Percentiles rank a stretch among this genome's conserved stretches.
Conservation (phyloP, 2,113 vertebrate genomes). For the Theristicus caerulescens region DNA sequence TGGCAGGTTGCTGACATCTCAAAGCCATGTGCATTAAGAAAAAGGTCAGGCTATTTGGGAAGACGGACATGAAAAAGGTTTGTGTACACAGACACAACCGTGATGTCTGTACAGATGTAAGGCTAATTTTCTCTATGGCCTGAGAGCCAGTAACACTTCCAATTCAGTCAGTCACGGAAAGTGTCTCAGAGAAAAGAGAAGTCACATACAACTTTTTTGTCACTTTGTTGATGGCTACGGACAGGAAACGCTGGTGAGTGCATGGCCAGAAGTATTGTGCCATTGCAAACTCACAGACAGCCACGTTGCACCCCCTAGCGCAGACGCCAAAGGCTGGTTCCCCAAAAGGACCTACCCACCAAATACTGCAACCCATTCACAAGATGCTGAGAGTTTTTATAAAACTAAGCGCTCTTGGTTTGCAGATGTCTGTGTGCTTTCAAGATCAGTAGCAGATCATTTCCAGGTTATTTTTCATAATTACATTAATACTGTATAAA, state of each 20-base stretch:
- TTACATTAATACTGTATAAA: background rate
- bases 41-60: background rate
- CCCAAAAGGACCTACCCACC: background rate
- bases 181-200: background rate
- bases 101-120: background rate
- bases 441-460: background rate
- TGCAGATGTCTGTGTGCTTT: background rate
- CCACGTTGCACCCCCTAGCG: background rate
- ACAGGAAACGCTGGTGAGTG: accelerated
- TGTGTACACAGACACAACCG: background rate
- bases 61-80: background rate
- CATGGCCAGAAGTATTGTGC: background rate
- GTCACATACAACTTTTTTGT: background rate
- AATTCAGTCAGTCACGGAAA: background rate
- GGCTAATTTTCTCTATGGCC: background rate
- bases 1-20: background rate
- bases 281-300: background rate
- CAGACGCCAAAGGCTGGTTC: background rate
- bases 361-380: background rate
- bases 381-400: background rate
- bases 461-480: background rate
- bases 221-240: background rate
- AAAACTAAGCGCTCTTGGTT: background rate
- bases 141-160: background rate
- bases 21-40: background rate